phyloP scores from a whole-genome alignment of 2,797 vertebrate genomes.

The Okamejei kenojei region DNA sequence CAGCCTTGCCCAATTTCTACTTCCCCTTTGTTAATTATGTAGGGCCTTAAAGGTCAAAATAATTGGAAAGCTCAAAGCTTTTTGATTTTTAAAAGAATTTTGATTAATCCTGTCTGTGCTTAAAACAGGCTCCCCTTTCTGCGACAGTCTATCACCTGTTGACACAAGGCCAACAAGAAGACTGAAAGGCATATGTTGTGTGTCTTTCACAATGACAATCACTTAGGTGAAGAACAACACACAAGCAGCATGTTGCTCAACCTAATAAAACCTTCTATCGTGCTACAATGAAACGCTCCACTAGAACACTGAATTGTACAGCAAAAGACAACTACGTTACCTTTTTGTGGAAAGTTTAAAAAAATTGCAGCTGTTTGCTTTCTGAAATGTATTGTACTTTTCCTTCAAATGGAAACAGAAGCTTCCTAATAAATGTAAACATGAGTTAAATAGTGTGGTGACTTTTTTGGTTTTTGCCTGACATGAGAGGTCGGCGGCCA shows the following conservation, averaged over 20 bases:
- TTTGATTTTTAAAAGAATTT: neutral
- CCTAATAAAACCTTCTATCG: neutral
- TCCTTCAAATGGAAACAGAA: neutral
- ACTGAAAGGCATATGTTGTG: too few species aligned
- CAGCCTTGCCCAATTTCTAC: too few species aligned
- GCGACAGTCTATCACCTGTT: neutral
- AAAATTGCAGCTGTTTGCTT: neutral
- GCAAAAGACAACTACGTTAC: neutral
- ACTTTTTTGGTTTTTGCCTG: neutral
- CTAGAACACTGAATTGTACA: neutral
- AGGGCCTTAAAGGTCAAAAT: neutral
- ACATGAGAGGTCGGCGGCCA: neutral
- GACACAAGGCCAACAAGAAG: too few species aligned
- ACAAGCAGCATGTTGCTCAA: neutral
- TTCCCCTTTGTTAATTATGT: too few species aligned
- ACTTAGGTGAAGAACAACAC: neutral
- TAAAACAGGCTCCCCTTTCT: neutral
- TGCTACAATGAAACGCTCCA: neutral
- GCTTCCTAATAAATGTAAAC: neutral
- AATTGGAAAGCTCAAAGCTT: neutral
- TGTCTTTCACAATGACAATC: neutral
- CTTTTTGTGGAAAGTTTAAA: neutral
- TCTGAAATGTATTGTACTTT: neutral
- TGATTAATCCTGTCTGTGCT: neutral
- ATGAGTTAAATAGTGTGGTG: neutral